A percentile compares a stretch with the other conserved stretches of the same genome.
These are phyloP conservation scores for Helicoverpa armigera DNA, from an alignment of 1,140 invertebrate species.

Conservation along the genomic window DNA sequence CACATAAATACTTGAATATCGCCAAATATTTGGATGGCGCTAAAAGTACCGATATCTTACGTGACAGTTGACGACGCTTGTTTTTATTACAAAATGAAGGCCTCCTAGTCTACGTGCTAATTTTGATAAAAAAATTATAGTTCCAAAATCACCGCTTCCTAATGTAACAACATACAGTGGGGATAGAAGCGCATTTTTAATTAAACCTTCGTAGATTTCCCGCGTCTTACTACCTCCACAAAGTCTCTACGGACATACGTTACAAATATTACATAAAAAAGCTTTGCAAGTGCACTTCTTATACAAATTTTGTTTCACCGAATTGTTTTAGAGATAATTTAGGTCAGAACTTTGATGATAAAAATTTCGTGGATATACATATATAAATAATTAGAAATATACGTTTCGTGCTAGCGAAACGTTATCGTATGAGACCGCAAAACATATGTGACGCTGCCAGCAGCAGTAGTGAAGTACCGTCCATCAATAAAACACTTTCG, in stretches of 20 bases:
- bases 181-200: not conserved
- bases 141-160: constrained; percentile 7
- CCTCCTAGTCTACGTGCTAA: constrained; percentile 36
- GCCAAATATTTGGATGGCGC: constrained; percentile 28
- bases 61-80: not conserved
- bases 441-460: constrained; percentile 33
- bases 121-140: constrained; percentile 27
- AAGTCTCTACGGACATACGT: constrained; percentile 21
- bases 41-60: constrained; percentile 17
- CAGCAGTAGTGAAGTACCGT: constrained; percentile 22
- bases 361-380: no score
- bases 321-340: constrained; percentile 12
- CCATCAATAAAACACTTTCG: constrained; percentile 15
- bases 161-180: constrained; percentile 15
- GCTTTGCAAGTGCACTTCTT: constrained; percentile 17
- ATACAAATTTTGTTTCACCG: constrained; percentile 24
- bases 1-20: constrained; percentile 38
- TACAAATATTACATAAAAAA: constrained; percentile 43
- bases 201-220: not conserved
- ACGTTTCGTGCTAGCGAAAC: not conserved
- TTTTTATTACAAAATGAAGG: constrained; percentile 30
- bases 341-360: not conserved
- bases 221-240: not conserved
- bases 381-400: constrained; percentile 18
- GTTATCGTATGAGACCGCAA: constrained; percentile 5